Base-by-base conservation (phyloP, 2,888 invertebrate species). In the Parascotia fuliginaria region DNA sequence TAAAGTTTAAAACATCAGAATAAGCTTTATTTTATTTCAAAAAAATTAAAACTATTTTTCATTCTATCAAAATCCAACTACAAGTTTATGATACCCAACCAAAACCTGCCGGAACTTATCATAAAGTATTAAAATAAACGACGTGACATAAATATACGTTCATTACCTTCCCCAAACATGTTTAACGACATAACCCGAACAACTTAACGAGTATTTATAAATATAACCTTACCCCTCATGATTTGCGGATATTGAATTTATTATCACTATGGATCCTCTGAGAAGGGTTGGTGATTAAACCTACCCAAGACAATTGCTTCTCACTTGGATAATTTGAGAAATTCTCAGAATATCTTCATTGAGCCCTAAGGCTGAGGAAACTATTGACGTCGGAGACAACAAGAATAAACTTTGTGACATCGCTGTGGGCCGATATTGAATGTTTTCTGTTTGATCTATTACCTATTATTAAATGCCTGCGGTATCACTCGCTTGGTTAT, bases 231-330 rank as follows among this genome's bases (percentile, higher is more conserved):
- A 40, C 40, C 40, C n/a, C 68, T 72, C 75, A 77, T 81, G 81
- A 85, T 86, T 82, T 81, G 76, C 74, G 81, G 73, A 77, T 84
- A 85, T 85, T 84, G 79, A 84, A 85, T 87, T 80, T 85, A 82
- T 81, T 80, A 83, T 79, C 76, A 80, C 77, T 81, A 82, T 75
- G 71, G 71, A 79, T 68, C 72, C 69, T 69, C 69, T 73, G 65
- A 62, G 73, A 77, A 79, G 79, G 81, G 84, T 80, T 69, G 73
- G 76, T 80, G 82, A 85, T 85, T 86, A 82, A 81, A 75, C 77
- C 80, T 67, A 74, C 75, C 75, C 74, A 65, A 74, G 72, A 75
- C 70, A 79, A 77, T 76, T 73, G 72, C 71, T 69, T 70, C 72
- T 70, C 78, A 71, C 73, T 81, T 73, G 75, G 68, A 65, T 74